These are phyloP conservation scores for Suncus etruscus DNA, from an alignment of 2,113 vertebrate genomes.

Conservation along the genomic window DNA sequence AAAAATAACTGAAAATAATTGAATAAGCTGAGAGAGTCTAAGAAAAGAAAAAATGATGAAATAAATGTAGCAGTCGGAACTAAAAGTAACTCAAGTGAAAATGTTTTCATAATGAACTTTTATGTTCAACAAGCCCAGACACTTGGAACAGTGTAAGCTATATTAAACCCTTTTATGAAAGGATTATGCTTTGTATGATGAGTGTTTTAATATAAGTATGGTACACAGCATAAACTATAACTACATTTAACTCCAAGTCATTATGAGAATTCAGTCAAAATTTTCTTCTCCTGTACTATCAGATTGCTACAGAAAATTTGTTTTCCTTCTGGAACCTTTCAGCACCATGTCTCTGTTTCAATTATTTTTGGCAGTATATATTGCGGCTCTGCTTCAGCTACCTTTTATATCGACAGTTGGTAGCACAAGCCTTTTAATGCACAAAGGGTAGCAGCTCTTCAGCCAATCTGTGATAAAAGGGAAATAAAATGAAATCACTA, in stretches of 20 bases:
- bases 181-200: slow-evolving; percentile 79
- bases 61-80: slow-evolving; percentile 64
- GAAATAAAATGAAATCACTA: slow-evolving; percentile 91
- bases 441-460: slow-evolving; percentile 89
- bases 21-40: slow-evolving; percentile 74
- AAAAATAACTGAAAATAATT: slow-evolving; percentile 71
- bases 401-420: slow-evolving; percentile 88
- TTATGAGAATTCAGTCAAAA: slow-evolving; percentile 84
- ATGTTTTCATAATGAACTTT: slow-evolving; percentile 81
- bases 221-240: slow-evolving; percentile 77
- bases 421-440: slow-evolving; percentile 89
- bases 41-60: slow-evolving; percentile 59
- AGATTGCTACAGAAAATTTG: slow-evolving; percentile 75
- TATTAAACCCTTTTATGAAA: slow-evolving; percentile 83
- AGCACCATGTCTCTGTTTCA: slow-evolving; percentile 83
- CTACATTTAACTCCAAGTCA: slow-evolving; percentile 82
- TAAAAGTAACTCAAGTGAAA: slow-evolving; percentile 77
- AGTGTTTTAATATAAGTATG: slow-evolving; percentile 81
- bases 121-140: slow-evolving; percentile 76
- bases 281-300: slow-evolving; percentile 76
- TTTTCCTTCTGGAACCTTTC: slow-evolving; percentile 73
- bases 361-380: slow-evolving; percentile 86
- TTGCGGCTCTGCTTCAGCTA: slow-evolving; percentile 84
- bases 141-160: slow-evolving; percentile 76
- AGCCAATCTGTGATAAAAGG: slow-evolving; percentile 92